Evolutionary conservation across 2,888 invertebrate genomes (phyloP).

Genomic region (Glaucopsyche alexis): DNA sequence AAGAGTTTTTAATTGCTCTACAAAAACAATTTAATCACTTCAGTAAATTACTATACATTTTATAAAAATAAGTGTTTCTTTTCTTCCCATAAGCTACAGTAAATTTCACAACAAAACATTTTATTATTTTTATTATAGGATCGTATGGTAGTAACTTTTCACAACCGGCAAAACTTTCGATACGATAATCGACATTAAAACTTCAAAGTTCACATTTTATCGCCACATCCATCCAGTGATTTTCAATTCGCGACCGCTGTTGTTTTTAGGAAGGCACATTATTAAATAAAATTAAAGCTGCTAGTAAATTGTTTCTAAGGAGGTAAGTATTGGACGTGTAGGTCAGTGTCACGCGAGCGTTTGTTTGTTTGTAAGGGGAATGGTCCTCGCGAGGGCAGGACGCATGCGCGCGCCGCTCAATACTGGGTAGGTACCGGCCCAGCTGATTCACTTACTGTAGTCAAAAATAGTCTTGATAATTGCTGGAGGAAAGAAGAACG

Average conservation of each 20-base stretch:
- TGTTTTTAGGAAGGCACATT: neutral
- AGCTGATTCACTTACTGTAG: slow-evolving; percentile 46
- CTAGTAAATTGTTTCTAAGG: slow-evolving; percentile 31
- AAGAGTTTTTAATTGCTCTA: neutral
- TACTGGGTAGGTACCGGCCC: slow-evolving; percentile 48
- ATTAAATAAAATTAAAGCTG: neutral
- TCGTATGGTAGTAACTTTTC: slow-evolving; percentile 1
- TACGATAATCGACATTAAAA: neutral
- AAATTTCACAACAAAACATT: neutral
- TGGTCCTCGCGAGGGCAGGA: slow-evolving; percentile 45
- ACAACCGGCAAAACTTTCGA: slow-evolving; percentile 19
- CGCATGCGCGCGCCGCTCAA: slow-evolving; percentile 74
- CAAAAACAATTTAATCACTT: slow-evolving; percentile 53
- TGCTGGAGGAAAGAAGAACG: neutral
- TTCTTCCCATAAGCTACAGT: neutral
- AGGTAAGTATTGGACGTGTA: slow-evolving; percentile 47
- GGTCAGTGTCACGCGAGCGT: slow-evolving; percentile 65
- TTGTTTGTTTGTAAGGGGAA: slow-evolving; percentile 68
- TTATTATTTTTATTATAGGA: neutral
- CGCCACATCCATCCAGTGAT: neutral
- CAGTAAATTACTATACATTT: neutral
- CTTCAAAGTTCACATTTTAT: neutral
- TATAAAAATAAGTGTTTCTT: neutral
- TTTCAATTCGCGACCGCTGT: neutral
- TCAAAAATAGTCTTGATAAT: neutral